Percentiles rank a stretch among this genome's conserved stretches.
Conservation (phyloP, 2,113 vertebrate species). For the Chaetodon auriga region DNA sequence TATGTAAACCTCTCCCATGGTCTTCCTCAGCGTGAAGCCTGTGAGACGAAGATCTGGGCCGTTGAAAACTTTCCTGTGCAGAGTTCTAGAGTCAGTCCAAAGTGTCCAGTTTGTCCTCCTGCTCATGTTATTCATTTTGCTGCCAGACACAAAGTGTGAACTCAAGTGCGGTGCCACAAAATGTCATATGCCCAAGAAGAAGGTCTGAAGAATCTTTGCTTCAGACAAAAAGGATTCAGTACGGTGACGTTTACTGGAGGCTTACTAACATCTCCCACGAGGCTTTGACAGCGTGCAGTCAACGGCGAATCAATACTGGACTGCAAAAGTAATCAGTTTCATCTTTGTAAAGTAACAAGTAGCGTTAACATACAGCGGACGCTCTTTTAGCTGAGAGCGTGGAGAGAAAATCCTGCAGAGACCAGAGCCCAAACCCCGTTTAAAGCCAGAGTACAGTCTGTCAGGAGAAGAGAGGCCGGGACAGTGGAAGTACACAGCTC, state of each 20-base stretch:
- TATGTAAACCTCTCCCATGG: neutral
- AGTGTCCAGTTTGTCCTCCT: neutral
- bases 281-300: neutral
- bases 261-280: accelerated
- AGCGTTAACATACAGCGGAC: too few relatives aligned
- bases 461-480: neutral
- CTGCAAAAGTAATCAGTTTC: too few relatives aligned
- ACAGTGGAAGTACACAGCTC: slow-evolving; percentile 38
- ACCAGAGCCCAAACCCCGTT: neutral
- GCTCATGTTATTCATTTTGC: neutral
- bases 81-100: neutral
- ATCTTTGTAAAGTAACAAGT: too few relatives aligned
- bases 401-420: neutral
- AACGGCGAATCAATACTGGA: too few relatives aligned
- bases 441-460: slow-evolving; percentile 5
- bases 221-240: too few relatives aligned
- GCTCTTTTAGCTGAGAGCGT: too few relatives aligned
- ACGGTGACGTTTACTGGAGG: neutral
- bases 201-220: neutral
- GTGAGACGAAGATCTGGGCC: neutral
- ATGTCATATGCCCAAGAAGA: neutral
- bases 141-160: slow-evolving; percentile 5
- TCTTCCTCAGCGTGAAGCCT: neutral
- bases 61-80: too few relatives aligned
- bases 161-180: neutral